These are phyloP conservation scores for Bursaphelenchus mucronatus DNA, from an alignment of 1,140 invertebrate species.

Conservation along the genomic window DNA sequence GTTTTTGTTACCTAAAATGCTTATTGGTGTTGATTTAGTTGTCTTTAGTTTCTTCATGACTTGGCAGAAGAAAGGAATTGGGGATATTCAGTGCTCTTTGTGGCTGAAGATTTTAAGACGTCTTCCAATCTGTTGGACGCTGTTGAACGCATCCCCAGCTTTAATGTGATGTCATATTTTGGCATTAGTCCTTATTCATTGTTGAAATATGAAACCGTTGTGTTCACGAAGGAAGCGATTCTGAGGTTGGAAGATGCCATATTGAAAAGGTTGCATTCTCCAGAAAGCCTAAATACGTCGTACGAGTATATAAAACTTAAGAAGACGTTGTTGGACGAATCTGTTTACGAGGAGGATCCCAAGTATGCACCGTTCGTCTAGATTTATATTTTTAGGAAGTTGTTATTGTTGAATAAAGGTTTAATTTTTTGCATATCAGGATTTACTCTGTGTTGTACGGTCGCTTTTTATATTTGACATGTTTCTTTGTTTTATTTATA, in stretches of 20 bases:
- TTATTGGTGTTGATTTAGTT: slow-evolving; percentile 5
- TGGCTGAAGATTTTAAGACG: slow-evolving; percentile 69
- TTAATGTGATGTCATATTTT: slow-evolving; percentile 93
- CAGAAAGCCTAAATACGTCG: slow-evolving; percentile 62
- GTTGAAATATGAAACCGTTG: slow-evolving; percentile 89
- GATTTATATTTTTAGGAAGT: slow-evolving; percentile 21
- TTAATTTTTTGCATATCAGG: slow-evolving; percentile 4
- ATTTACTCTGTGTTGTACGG: slow-evolving; percentile 15
- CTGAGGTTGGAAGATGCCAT: slow-evolving; percentile 80
- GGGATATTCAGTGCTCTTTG: slow-evolving; percentile 89
- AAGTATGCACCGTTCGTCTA: slow-evolving; percentile 52
- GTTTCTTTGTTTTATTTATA: background rate
- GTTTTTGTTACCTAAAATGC: slow-evolving; percentile 8
- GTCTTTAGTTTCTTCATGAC: slow-evolving; percentile 70
- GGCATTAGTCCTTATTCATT: slow-evolving; percentile 75
- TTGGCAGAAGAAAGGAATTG: slow-evolving; percentile 78
- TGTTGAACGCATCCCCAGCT: slow-evolving; percentile 71
- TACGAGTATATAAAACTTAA: slow-evolving; percentile 58
- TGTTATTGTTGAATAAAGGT: slow-evolving; percentile 22
- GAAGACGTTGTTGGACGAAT: slow-evolving; percentile 49
- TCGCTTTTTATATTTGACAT: slow-evolving; percentile 13
- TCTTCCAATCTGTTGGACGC: slow-evolving; percentile 64
- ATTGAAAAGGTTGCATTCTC: slow-evolving; percentile 72
- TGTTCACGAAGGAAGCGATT: slow-evolving; percentile 78
- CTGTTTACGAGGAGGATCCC: slow-evolving; percentile 49